Evolutionary conservation across 2,888 invertebrate species (phyloP), one percentile per base, ranked within the genome.

Genomic region (Hedychridium roseum): DNA sequence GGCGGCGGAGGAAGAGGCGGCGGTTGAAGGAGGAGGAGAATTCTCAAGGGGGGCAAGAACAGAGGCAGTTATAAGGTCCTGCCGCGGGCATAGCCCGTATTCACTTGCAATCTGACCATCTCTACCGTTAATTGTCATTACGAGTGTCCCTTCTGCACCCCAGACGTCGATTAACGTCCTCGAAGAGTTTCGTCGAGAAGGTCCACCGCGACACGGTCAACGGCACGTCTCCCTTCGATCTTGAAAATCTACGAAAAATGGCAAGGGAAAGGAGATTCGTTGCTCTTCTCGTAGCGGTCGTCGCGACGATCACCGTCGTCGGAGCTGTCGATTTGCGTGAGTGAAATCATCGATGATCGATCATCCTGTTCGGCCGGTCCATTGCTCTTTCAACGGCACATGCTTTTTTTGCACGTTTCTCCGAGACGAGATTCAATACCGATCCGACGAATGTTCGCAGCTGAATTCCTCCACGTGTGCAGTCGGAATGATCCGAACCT

Each of bases 391-490:
- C n/a, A n/a, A n/a, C n/a, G n/a, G n/a, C n/a, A n/a, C n/a, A n/a
- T n/a, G n/a, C n/a, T n/a, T n/a, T n/a, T n/a, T n/a, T n/a, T n/a
- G n/a, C n/a, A n/a, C n/a, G n/a, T n/a, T n/a, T n/a, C n/a, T n/a
- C n/a, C n/a, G n/a, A n/a, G n/a, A n/a, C n/a, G n/a, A n/a, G n/a
- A n/a, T n/a, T n/a, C n/a, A n/a, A n/a, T n/a, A n/a, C n/a, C n/a
- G n/a, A n/a, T n/a, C n/a, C n/a, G n/a, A n/a, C n/a, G n/a, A n/a
- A n/a, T n/a, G n/a, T n/a, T 76, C 75, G 26, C 73, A 85, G 85
- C 85, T 3, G 80, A 82, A 6, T 86, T 84, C 59, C 66, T 86
- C 32, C 82, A 82, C 45, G 81, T 84, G 21, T 86, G 86, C 64
- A 79, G 79, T 35, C 75, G 74, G 50, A 76, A 71, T 48, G 86